Conservation (phyloP, 2,113 vertebrate species). For the Datnioides undecimradiatus region DNA sequence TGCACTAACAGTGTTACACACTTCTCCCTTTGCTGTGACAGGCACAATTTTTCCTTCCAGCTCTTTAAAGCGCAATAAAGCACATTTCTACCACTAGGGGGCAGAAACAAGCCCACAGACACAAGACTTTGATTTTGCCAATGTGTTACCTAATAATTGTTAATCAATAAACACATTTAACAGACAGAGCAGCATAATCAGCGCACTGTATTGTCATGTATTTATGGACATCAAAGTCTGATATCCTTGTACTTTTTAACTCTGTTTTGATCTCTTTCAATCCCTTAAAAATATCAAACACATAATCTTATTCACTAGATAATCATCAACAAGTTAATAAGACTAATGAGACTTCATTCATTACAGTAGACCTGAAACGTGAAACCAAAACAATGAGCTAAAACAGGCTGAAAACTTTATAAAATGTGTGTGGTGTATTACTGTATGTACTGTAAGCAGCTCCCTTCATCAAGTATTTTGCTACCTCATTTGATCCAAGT, state of each 20-base stretch:
- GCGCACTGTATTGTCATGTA: neutral
- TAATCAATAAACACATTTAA: neutral
- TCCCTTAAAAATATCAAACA: too few species aligned
- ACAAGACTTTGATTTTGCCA: neutral
- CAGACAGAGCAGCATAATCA: neutral
- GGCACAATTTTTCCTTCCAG: neutral
- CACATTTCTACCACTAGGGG: slow-evolving; percentile 47
- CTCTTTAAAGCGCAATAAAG: slow-evolving; percentile 18
- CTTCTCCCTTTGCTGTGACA: slow-evolving; percentile 39
- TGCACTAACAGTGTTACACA: slow-evolving; percentile 40
- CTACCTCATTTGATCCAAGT: neutral
- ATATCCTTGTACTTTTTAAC: neutral
- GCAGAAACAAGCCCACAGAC: slow-evolving; percentile 12
- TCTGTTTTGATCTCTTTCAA: neutral
- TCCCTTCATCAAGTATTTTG: too few species aligned
- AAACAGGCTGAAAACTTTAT: neutral
- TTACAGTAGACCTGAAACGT: neutral
- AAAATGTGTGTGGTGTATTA: too few species aligned
- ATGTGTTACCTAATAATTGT: neutral
- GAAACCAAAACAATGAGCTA: neutral
- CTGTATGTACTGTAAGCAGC: neutral
- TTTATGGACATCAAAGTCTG: neutral
- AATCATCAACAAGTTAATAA: neutral
- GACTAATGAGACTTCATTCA: neutral
- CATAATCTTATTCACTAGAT: too few species aligned